Percentiles rank a stretch among this genome's conserved stretches.
These are phyloP conservation scores for Chiloscyllium plagiosum DNA, from an alignment of 2,113 vertebrate species.

Conservation along the genomic window DNA sequence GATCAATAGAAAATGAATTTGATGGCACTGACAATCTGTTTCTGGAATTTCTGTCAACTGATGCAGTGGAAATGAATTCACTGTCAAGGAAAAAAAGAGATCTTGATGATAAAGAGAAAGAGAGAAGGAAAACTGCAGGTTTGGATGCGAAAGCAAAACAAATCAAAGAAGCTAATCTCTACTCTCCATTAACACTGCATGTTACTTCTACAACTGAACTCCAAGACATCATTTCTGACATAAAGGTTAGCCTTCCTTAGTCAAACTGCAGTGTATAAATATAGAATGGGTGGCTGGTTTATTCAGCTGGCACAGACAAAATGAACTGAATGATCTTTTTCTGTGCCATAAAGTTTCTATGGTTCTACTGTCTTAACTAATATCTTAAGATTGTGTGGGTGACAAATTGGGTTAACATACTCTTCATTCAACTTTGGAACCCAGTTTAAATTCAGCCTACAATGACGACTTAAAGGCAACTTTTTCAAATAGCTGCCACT, in stretches of 20 bases:
- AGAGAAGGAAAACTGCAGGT: slow-evolving; percentile 67
- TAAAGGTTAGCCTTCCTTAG: slow-evolving; percentile 65
- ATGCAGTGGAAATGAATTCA: slow-evolving; percentile 55
- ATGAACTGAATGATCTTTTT: no score
- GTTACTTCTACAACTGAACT: slow-evolving; percentile 87
- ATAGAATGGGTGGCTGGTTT: no score
- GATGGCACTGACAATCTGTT: slow-evolving; percentile 45
- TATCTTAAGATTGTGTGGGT: background rate
- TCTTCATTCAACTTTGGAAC: background rate
- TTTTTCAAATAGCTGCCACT: no score
- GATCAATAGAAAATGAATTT: background rate
- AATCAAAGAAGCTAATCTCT: slow-evolving; percentile 56
- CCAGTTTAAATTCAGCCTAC: background rate
- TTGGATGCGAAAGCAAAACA: slow-evolving; percentile 61
- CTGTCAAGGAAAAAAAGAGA: slow-evolving; percentile 50
- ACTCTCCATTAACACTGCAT: slow-evolving; percentile 77
- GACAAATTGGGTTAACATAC: background rate
- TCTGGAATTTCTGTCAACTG: slow-evolving; percentile 60
- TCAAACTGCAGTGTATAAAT: background rate
- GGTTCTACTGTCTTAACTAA: background rate
- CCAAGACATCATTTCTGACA: slow-evolving; percentile 70
- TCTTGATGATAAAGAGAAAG: slow-evolving; percentile 62
- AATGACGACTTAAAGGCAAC: background rate
- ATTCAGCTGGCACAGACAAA: no score
- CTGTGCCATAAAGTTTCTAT: no score